These are phyloP conservation scores for Sebastes minor DNA, from an alignment of 2,797 vertebrate species.

Conservation along the genomic window DNA sequence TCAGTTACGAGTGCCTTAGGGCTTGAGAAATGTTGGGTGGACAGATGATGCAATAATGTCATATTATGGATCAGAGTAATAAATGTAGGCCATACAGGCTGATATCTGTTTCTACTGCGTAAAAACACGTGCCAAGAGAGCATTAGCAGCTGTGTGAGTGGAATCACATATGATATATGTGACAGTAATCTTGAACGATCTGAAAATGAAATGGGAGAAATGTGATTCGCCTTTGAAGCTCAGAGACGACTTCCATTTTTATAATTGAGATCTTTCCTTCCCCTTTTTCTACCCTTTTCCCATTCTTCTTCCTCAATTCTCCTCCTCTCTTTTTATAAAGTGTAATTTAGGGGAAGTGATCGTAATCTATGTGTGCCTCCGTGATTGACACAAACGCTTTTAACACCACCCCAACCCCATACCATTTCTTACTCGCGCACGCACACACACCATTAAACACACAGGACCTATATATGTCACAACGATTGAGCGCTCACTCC, in stretches of 20 bases:
- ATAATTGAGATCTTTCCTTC: slow-evolving; percentile 53
- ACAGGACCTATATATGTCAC: slow-evolving; percentile 73
- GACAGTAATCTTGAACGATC: slow-evolving; percentile 55
- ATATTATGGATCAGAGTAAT: slow-evolving; percentile 69
- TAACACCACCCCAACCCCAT: slow-evolving; percentile 45
- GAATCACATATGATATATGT: slow-evolving; percentile 34
- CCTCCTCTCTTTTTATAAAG: slow-evolving; percentile 45
- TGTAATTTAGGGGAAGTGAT: slow-evolving; percentile 76
- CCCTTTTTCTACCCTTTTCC: background rate
- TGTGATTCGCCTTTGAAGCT: slow-evolving; percentile 41
- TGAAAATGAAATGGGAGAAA: slow-evolving; percentile 50
- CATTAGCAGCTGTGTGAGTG: slow-evolving; percentile 24
- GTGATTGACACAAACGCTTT: slow-evolving; percentile 71
- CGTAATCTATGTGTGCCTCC: slow-evolving; percentile 65
- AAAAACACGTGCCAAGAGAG: slow-evolving; percentile 26
- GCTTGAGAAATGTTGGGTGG: slow-evolving; percentile 63
- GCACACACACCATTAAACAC: slow-evolving; percentile 49
- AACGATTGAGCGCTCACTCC: slow-evolving; percentile 45
- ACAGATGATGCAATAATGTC: slow-evolving; percentile 78
- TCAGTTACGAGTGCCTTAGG: slow-evolving; percentile 66
- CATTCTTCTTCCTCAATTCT: slow-evolving; percentile 39
- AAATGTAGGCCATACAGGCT: slow-evolving; percentile 55
- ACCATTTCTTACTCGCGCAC: slow-evolving; percentile 31
- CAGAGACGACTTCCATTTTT: slow-evolving; percentile 18
- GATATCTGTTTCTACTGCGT: slow-evolving; percentile 41